Percentiles rank a stretch among this genome's conserved stretches.
phyloP scores from a whole-genome alignment of 2,888 invertebrate genomes.

The Pammene aurita region DNA sequence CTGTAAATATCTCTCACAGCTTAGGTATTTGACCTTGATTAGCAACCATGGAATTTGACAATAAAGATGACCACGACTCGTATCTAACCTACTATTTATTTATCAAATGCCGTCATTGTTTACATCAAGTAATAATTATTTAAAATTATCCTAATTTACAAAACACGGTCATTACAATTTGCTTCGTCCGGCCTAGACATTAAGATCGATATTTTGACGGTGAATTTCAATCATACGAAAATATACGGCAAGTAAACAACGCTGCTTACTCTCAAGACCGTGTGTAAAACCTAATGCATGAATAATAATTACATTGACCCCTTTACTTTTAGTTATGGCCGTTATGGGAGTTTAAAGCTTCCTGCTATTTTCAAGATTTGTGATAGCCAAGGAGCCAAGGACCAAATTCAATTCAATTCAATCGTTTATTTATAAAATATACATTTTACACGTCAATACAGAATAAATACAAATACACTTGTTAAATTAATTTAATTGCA shows the following conservation, averaged over 20 bases:
- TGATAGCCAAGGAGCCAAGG: not conserved
- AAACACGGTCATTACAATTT: not conserved
- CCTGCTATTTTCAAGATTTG: slow-evolving; percentile 7
- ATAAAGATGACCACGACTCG: slow-evolving; percentile 9
- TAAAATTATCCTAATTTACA: not conserved
- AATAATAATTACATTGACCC: slow-evolving; percentile 27
- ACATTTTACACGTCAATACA: no score
- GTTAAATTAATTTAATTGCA: not conserved
- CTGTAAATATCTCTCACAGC: slow-evolving; percentile 5
- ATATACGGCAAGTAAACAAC: slow-evolving; percentile 5
- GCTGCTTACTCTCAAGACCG: not conserved
- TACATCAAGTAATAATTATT: slow-evolving; percentile 33
- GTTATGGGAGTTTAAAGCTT: slow-evolving; percentile 21
- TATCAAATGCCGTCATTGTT: slow-evolving; percentile 42
- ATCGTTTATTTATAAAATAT: no score
- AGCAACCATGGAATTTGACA: slow-evolving; percentile 29
- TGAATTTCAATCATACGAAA: not conserved
- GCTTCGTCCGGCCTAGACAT: not conserved
- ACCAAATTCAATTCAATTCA: no score
- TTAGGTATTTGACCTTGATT: slow-evolving; percentile 25
- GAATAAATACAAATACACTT: no score
- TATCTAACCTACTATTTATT: slow-evolving; percentile 16
- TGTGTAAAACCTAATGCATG: slow-evolving; percentile 14
- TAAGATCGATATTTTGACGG: not conserved
- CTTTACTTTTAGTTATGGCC: slow-evolving; percentile 12